Evolutionary conservation across 2,888 invertebrate species (phyloP).

Genomic region (Lycocerus yunnanus): DNA sequence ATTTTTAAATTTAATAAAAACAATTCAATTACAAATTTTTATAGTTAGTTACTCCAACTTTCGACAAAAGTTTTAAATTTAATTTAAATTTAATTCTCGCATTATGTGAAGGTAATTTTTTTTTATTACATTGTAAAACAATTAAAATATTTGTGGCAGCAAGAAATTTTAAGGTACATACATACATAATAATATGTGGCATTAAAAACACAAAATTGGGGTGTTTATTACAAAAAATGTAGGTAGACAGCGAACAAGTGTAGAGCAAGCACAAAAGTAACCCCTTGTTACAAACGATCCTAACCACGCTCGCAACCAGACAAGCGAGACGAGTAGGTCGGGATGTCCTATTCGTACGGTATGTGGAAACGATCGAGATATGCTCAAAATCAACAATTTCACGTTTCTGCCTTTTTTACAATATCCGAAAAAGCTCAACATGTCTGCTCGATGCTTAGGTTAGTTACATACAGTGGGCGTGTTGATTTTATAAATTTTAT

Average conservation of each 20-base stretch:
- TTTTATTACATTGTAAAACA: neutral
- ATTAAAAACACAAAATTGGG: neutral
- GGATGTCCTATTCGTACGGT: neutral
- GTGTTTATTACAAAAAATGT: neutral
- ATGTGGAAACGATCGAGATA: neutral
- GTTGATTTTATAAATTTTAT: neutral
- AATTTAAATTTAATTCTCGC: neutral
- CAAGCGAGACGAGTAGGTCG: neutral
- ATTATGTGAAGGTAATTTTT: neutral
- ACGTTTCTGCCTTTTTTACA: neutral
- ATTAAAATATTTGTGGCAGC: neutral
- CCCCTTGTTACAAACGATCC: neutral
- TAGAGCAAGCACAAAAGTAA: neutral
- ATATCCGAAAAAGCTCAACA: neutral
- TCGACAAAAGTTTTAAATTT: neutral
- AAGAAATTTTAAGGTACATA: neutral
- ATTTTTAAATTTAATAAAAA: neutral
- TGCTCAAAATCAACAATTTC: neutral
- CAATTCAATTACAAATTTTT: neutral
- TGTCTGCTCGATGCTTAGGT: neutral
- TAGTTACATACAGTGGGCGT: neutral
- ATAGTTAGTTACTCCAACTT: neutral
- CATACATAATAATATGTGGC: too few species aligned
- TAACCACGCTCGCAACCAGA: neutral
- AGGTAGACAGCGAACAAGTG: neutral